These are phyloP conservation scores for Ageneiosus marmoratus DNA, from an alignment of 2,113 vertebrate species.

Conservation along the genomic window DNA sequence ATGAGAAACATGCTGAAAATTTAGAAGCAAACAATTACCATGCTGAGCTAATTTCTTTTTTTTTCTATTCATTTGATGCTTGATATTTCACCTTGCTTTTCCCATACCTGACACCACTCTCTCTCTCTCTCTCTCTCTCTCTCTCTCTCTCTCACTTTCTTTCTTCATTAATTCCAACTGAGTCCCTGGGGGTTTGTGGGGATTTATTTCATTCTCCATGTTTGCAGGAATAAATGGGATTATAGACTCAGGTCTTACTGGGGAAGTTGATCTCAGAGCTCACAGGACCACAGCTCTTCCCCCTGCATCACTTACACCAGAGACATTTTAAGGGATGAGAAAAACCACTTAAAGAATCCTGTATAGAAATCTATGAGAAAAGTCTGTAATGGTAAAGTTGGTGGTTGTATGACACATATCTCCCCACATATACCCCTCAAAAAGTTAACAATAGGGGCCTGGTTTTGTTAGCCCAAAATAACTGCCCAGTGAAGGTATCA, in stretches of 20 bases:
- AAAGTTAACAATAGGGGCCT: too few species aligned
- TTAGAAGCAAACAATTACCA: not conserved
- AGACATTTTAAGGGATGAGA: too few species aligned
- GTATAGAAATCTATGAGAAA: too few species aligned
- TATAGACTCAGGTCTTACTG: slow-evolving; percentile 42
- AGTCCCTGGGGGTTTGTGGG: slow-evolving; percentile 24
- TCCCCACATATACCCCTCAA: too few species aligned
- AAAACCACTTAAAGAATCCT: too few species aligned
- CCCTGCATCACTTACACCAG: not conserved
- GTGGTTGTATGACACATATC: too few species aligned
- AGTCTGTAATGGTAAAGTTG: too few species aligned
- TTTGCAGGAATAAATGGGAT: slow-evolving; percentile 48
- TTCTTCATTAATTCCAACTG: slow-evolving; percentile 24
- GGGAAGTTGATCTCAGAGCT: slow-evolving; percentile 41
- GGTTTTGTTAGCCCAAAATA: too few species aligned
- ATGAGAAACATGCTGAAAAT: not conserved
- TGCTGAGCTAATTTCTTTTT: not conserved
- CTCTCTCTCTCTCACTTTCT: slow-evolving; percentile 4
- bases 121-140: slow-evolving; percentile 2
- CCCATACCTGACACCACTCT: too few species aligned
- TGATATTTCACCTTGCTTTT: not conserved
- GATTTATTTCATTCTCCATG: slow-evolving; percentile 45
- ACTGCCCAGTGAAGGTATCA: too few species aligned
- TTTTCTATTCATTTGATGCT: not conserved
- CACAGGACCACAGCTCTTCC: slow-evolving; percentile 6